These are phyloP conservation scores for Polyommatus iphigenia DNA, from an alignment of 2,888 invertebrate species.

Conservation along the genomic window DNA sequence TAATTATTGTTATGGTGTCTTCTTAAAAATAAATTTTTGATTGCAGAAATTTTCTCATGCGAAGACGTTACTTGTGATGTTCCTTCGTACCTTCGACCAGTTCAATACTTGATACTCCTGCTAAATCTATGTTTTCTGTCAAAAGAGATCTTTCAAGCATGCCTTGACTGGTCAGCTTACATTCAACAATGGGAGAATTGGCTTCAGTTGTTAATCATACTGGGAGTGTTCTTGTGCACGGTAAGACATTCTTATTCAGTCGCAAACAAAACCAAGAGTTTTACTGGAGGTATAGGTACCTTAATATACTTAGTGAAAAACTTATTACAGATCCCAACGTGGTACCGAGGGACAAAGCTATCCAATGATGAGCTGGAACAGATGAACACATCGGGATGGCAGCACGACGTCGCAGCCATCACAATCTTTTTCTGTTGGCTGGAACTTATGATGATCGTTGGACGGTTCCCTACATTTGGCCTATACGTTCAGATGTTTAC, in stretches of 20 bases:
- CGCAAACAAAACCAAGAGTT: too few species aligned
- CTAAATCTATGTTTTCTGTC: slow-evolving; percentile 82
- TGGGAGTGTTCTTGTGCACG: slow-evolving; percentile 85
- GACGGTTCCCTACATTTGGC: slow-evolving; percentile 91
- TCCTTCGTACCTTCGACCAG: slow-evolving; percentile 63
- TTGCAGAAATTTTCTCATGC: slow-evolving; percentile 78
- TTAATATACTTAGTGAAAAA: not conserved
- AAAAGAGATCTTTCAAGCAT: slow-evolving; percentile 90
- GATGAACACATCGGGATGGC: slow-evolving; percentile 81
- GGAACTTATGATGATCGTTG: slow-evolving; percentile 92
- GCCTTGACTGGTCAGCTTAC: slow-evolving; percentile 86
- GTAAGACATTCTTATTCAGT: slow-evolving; percentile 50
- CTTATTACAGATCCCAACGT: slow-evolving; percentile 62
- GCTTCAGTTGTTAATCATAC: slow-evolving; percentile 88
- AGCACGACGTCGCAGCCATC: slow-evolving; percentile 89
- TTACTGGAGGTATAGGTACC: not conserved
- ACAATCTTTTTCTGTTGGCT: slow-evolving; percentile 91
- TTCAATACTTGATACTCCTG: slow-evolving; percentile 82
- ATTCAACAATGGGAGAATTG: slow-evolving; percentile 91
- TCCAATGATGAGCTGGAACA: slow-evolving; percentile 52
- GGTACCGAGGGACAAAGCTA: slow-evolving; percentile 49
- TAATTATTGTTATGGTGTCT: not conserved
- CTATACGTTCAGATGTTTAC: slow-evolving; percentile 94
- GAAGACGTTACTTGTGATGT: slow-evolving; percentile 66
- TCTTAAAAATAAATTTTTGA: slow-evolving; percentile 20